Conservation (phyloP, 2,113 vertebrate species). For the Oceanodroma tethys region DNA sequence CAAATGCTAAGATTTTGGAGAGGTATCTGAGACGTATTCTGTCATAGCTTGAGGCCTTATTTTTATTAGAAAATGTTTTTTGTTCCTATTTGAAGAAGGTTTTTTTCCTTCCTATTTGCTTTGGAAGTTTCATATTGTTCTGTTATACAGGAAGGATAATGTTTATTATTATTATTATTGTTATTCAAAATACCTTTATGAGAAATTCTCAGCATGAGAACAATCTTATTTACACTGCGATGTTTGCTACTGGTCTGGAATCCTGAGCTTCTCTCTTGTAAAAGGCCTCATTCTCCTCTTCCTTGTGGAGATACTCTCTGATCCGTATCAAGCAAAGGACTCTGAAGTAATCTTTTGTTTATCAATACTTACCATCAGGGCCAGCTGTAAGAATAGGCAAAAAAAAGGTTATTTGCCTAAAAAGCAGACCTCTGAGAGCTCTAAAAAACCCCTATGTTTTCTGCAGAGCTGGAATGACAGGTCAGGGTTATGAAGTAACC, state of each 20-base stretch:
- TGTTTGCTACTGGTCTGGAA: not conserved
- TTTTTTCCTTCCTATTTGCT: constrained; percentile 7
- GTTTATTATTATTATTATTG: not conserved
- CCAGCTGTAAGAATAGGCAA: not conserved
- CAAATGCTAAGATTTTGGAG: constrained; percentile 11
- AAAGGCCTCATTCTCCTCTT: not conserved
- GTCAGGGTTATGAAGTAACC: not conserved
- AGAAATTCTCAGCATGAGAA: not conserved
- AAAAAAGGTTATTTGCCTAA: not conserved
- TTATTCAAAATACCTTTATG: constrained; percentile 29
- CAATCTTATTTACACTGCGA: not conserved
- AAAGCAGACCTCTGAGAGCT: not conserved
- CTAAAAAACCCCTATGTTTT: accelerated
- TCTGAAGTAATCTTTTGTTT: not conserved
- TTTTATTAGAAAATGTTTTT: constrained; percentile 53
- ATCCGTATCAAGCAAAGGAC: not conserved
- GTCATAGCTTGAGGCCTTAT: constrained; percentile 32
- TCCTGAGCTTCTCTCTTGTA: not conserved
- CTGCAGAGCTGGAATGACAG: not conserved
- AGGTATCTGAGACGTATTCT: constrained; percentile 29
- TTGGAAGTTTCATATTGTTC: not conserved
- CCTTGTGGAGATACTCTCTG: not conserved
- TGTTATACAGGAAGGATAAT: not conserved
- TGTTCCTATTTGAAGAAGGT: not conserved
- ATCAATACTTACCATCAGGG: not conserved